Base-by-base conservation (phyloP, 2,113 vertebrate genomes). In the Eupsittula cactorum region DNA sequence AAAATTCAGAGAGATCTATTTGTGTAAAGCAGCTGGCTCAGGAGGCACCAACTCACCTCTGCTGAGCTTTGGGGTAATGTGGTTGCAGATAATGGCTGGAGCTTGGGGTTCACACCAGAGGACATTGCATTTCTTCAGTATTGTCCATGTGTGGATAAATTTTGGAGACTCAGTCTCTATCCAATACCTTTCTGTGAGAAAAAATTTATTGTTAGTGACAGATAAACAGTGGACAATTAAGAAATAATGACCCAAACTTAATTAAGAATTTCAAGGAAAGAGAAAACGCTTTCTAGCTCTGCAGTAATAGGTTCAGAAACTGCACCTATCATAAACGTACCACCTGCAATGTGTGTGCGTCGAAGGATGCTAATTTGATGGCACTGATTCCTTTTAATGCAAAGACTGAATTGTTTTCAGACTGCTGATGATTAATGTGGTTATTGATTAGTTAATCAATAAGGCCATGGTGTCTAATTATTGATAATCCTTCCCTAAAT, bases 401-500 rank as follows among this genome's bases (percentile, higher is more conserved):
- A 96, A 97, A 97, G 97, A 98, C 81, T 97, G 97, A 97, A 98
- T 98, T 97, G 97, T 98, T 98, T 97, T 97, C 96, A 97, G 98
- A 39, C 94, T 95, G 95, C 96, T 94, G 96, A 88, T 98, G 98
- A 98, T 98, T 98, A 98, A 98, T 98, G 98, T 96, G 85, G 59
- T n/a, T 97, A 98, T 98, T 97, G 98, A 98, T 98, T 96, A 97
- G 94, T 13, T 97, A 96, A 98, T 98, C 98, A 96, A 98, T 98
- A 97, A 98, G 97, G 98, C 98, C 98, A 97, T 77, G 97, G 96
- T 98, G 98, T 98, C 98, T 98, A 98, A 98, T 98, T 98, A 98
- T 98, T 98, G 98, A 98, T 98, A 98, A 98, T 98, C 98, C 97
- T 97, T 98, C 97, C 95, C 97, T 97, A 97, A 98, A 98, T 98